phyloP scores from a whole-genome alignment of 2,888 invertebrate genomes.

The Hybos culiciformis region DNA sequence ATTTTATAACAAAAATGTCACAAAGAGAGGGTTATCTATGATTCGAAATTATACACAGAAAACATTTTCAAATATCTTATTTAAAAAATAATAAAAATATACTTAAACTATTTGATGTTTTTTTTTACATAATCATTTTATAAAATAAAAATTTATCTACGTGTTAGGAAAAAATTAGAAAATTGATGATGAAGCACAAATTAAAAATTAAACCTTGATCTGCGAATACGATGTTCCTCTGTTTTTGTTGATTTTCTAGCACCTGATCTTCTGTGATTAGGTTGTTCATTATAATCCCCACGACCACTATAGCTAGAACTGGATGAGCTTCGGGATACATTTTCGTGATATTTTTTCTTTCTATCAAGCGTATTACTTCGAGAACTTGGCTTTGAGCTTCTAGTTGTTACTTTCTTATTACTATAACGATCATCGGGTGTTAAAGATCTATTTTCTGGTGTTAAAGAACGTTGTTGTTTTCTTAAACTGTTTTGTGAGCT shows the following conservation, averaged over 20 bases:
- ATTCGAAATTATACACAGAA: too few species aligned
- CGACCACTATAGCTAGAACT: slow-evolving; percentile 36
- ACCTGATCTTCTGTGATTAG: slow-evolving; percentile 24
- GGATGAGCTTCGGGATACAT: slow-evolving; percentile 33
- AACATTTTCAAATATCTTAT: not conserved
- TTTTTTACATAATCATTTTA: slow-evolving; percentile 4
- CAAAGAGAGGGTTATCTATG: too few species aligned
- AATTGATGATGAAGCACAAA: too few species aligned
- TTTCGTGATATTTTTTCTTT: slow-evolving; percentile 29
- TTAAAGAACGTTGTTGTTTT: slow-evolving; percentile 32
- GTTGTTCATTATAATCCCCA: slow-evolving; percentile 17
- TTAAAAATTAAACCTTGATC: slow-evolving; percentile 29
- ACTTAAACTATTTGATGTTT: not conserved
- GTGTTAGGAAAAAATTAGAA: too few species aligned
- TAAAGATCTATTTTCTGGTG: slow-evolving; percentile 33
- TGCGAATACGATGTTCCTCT: slow-evolving; percentile 32
- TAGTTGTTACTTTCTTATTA: slow-evolving; percentile 26
- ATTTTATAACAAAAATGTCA: not conserved
- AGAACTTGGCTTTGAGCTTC: slow-evolving; percentile 31
- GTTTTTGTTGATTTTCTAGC: slow-evolving; percentile 26
- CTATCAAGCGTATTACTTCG: slow-evolving; percentile 33
- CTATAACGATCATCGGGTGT: slow-evolving; percentile 34
- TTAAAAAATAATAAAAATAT: not conserved
- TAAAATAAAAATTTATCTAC: too few species aligned
- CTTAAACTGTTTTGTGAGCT: slow-evolving; percentile 31